A percentile compares a stretch with the other conserved stretches of the same genome.
Conservation (phyloP, 1,140 invertebrate species). For the Anastrepha obliqua region DNA sequence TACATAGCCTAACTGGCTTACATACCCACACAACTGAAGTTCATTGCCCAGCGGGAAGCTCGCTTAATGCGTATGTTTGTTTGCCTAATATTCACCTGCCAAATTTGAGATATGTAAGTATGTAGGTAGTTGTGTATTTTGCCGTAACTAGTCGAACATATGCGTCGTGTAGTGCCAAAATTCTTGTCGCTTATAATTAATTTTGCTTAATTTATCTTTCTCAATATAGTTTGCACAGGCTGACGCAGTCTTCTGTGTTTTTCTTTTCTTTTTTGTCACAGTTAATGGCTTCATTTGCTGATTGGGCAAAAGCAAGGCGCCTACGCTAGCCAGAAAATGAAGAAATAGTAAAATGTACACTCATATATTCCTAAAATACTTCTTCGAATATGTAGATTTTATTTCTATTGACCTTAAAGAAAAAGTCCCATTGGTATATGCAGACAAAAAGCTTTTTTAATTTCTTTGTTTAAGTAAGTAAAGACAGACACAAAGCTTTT, state of each 20-base stretch:
- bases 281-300: constrained; percentile 16
- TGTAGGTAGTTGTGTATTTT: neutral
- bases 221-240: neutral
- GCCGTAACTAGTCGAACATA: constrained; percentile 20
- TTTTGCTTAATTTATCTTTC: constrained; percentile 38
- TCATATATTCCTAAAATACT: too few relatives aligned
- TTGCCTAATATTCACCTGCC: constrained; percentile 2
- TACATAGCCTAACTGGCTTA: neutral
- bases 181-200: constrained; percentile 34
- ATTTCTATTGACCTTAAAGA: too few relatives aligned
- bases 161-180: constrained; percentile 9
- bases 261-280: neutral
- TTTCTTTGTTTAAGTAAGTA: too few relatives aligned
- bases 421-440: too few relatives aligned
- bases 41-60: constrained; percentile 36
- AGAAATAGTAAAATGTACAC: too few relatives aligned
- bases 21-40: neutral
- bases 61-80: constrained; percentile 3
- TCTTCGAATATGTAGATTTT: too few relatives aligned
- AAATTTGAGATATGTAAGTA: neutral
- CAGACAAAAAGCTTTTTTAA: too few relatives aligned
- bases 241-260: neutral
- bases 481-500: too few relatives aligned
- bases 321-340: neutral
- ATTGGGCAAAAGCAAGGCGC: constrained; percentile 9